Evolutionary conservation across 1,140 invertebrate genomes (phyloP).

Genomic region (Danaus melanippus): DNA sequence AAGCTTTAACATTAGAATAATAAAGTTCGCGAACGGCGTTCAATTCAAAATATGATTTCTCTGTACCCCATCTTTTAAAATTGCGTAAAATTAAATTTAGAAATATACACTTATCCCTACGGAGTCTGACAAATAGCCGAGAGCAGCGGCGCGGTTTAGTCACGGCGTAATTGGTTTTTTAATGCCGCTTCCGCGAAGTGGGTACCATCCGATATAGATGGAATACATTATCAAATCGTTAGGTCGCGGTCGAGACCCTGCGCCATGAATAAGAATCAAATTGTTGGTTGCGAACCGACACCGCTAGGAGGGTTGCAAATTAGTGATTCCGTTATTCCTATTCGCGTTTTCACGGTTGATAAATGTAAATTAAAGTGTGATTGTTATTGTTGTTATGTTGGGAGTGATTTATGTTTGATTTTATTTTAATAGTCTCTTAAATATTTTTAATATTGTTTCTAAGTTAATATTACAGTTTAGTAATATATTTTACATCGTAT

Average conservation of each 20-base stretch:
- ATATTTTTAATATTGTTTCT: too few relatives aligned
- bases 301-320: slow-evolving; percentile 51
- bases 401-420: slow-evolving; percentile 24
- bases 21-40: slow-evolving; percentile 47
- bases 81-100: slow-evolving; percentile 72
- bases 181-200: slow-evolving; percentile 64
- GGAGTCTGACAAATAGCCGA: slow-evolving; percentile 67
- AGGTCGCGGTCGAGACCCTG: slow-evolving; percentile 50
- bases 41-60: slow-evolving; percentile 60
- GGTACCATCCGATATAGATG: slow-evolving; percentile 67
- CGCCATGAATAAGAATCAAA: slow-evolving; percentile 67
- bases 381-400: slow-evolving; percentile 35
- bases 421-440: too few relatives aligned
- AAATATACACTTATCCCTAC: slow-evolving; percentile 65
- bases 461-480: too few relatives aligned
- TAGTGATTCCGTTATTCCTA: slow-evolving; percentile 43
- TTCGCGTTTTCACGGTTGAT: slow-evolving; percentile 53
- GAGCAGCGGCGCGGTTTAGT: slow-evolving; percentile 64
- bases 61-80: slow-evolving; percentile 62
- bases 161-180: slow-evolving; percentile 71
- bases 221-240: slow-evolving; percentile 72
- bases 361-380: slow-evolving; percentile 58
- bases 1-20: slow-evolving; percentile 26
- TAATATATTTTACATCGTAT: too few relatives aligned
- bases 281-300: slow-evolving; percentile 39